Evolutionary conservation across 2,888 invertebrate genomes (phyloP).

Genomic region (Pterobdella sp.): DNA sequence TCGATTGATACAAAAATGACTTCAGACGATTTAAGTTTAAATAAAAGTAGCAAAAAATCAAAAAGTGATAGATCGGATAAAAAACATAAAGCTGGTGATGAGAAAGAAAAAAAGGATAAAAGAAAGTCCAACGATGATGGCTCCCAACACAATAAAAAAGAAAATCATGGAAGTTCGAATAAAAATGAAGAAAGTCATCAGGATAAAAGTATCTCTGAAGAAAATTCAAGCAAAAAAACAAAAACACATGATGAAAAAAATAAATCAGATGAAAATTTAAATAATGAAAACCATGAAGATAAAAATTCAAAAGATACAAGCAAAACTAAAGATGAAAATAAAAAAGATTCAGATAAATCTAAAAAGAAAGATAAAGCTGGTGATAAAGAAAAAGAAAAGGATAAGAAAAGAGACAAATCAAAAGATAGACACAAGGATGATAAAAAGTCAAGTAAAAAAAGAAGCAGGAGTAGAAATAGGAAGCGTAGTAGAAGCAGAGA

Average conservation of each 20-base stretch:
- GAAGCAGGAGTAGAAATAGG: background rate
- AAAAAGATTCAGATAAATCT: conserved; percentile 9
- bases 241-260: conserved; percentile 25
- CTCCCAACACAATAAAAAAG: conserved; percentile 3
- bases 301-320: conserved; percentile 21
- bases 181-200: conserved; percentile 9
- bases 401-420: background rate
- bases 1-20: background rate
- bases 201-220: conserved; percentile 5
- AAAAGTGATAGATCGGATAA: background rate
- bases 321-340: conserved; percentile 9
- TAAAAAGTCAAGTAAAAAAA: background rate
- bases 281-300: conserved; percentile 22
- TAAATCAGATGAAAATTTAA: conserved; percentile 28
- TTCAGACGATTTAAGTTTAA: background rate
- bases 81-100: background rate
- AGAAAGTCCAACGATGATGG: conserved; percentile 11
- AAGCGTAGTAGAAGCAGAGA: background rate
- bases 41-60: background rate
- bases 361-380: conserved; percentile 24
- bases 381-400: conserved; percentile 24
- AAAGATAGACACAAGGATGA: conserved; percentile 20
- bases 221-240: conserved; percentile 25
- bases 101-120: conserved; percentile 18
- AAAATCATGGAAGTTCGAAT: background rate